These are phyloP conservation scores for Dicyrtoma fusca DNA, from an alignment of 2,888 invertebrate species.

Conservation along the genomic window DNA sequence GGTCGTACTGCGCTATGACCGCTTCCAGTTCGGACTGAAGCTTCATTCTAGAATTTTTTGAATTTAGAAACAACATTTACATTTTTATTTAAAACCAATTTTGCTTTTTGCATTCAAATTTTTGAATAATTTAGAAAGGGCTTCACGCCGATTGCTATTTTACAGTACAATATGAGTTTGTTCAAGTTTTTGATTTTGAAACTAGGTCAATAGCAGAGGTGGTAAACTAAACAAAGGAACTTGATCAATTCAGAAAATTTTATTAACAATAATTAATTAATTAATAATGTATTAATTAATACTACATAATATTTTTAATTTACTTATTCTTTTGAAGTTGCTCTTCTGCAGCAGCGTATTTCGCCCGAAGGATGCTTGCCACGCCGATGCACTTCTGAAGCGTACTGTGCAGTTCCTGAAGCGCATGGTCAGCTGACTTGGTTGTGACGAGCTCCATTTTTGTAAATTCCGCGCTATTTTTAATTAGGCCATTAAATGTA, in stretches of 20 bases:
- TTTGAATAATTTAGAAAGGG: too few species aligned
- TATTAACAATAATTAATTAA: neutral
- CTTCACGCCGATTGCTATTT: too few species aligned
- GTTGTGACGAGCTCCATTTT: slow-evolving; percentile 39
- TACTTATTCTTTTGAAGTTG: slow-evolving; percentile 35
- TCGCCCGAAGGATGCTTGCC: slow-evolving; percentile 24
- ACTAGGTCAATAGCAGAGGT: too few species aligned
- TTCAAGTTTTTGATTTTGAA: too few species aligned
- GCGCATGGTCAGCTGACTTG: slow-evolving; percentile 36
- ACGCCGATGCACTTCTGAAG: slow-evolving; percentile 31
- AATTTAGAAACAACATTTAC: too few species aligned
- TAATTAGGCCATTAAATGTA: too few species aligned
- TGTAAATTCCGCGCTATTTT: slow-evolving; percentile 31
- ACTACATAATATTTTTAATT: neutral
- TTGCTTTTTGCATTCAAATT: too few species aligned
- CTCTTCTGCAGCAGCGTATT: slow-evolving; percentile 30
- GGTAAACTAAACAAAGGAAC: too few species aligned
- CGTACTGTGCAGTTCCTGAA: slow-evolving; percentile 31
- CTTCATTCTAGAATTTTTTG: slow-evolving; percentile 28
- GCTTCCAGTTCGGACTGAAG: slow-evolving; percentile 31
- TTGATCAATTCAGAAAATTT: neutral
- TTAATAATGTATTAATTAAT: neutral
- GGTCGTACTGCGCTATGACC: slow-evolving; percentile 27
- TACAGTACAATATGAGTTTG: too few species aligned
- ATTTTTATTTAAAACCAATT: too few species aligned